Evolutionary conservation across 2,113 vertebrate genomes (phyloP), one percentile per base, ranked within the genome.

Genomic region (Pseudopodoces humilis): DNA sequence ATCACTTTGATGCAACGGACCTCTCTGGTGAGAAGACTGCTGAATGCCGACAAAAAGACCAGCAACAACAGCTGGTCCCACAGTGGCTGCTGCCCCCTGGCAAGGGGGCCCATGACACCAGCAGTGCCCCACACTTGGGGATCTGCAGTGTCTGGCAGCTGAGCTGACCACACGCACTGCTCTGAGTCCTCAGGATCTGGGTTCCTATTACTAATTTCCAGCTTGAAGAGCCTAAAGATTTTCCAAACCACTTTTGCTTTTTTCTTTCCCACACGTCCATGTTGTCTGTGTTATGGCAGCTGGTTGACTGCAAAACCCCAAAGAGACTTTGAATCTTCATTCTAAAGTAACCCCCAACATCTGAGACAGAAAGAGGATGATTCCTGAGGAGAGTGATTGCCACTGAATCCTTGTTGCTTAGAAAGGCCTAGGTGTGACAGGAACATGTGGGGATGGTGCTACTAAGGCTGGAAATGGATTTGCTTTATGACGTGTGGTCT

Each of bases 101-200:
- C 59, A 58, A 31, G 46, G 53, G 68, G 13, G 28, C 13, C 37
- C 7, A 1, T 60, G 55, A 56, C 63, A 76, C 4, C n/a, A 77
- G 75, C 70, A 68, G 37, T 9, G 10, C 33, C 49, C 64, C 39
- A 46, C 21, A 21, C 23, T 27, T 62, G 35, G 33, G 22, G 55
- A 47, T 28, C 11, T 19, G 17, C 47, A 74, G 64, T 5, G 3
- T 30, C 52, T 39, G 27, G n/a, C n/a, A 91, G 50, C 46, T 74
- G 86, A 86, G 39, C 27, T 59, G 39, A 65, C 37, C 2, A 0
- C 63, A 25, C 1, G 21, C 28, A 52, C 13, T 5, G 9, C 15
- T 20, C 12, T 5, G 18, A 77, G 50, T n/a, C 55, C 35, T 44
- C 1, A 1, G 55, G 19, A 53, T 28, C 14, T 0, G 1, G 30